Evolutionary conservation across 2,113 vertebrate genomes (phyloP), one percentile per base, ranked within the genome.

Genomic region (Pelusios castaneus): DNA sequence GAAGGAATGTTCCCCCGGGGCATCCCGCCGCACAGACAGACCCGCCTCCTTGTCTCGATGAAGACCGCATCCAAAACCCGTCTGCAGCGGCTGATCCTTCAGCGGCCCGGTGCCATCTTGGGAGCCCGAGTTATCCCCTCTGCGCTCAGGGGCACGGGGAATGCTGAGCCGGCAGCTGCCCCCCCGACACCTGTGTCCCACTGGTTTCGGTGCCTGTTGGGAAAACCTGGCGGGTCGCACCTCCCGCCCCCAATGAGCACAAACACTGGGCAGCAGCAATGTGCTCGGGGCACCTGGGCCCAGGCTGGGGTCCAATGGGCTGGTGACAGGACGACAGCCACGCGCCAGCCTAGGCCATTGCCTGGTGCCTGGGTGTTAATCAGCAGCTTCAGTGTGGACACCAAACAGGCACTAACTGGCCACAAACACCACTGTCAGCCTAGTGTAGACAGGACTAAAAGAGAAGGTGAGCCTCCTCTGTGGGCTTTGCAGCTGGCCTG

Each of bases 1-100:
- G 86, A 96, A 97, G 82, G 97, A 97, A 97, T 97, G 94, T 97
- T 97, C 95, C 96, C 96, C 96, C 93, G 89, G 94, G 97, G 95
- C 96, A 91, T 56, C 92, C 93, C 93, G 67, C 86, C 93, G 86
- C 92, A 16, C 6, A 2, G 92, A 92, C 51, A 52, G 49, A 92
- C 80, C 89, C 87, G 41, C 92, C 96, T 95, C 0, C 1, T 82
- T 89, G 77, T 94, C 92, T 97, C n/a, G 0, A 34, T 89, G 89
- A 96, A 95, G 38, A 49, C 91, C 41, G 85, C 92, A 78, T 92
- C 87, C 93, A 88, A 63, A 79, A 9, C 4, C 43, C 29, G 0
- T 2, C 47, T 8, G 51, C 43, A 76, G 38, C 70, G 5, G 51
- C 51, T 52, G 54, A 9, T 22, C 22, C 54, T 55, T 55, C 22